Conservation (phyloP, 2,888 invertebrate genomes). For the Dolichopus griseipennis region DNA sequence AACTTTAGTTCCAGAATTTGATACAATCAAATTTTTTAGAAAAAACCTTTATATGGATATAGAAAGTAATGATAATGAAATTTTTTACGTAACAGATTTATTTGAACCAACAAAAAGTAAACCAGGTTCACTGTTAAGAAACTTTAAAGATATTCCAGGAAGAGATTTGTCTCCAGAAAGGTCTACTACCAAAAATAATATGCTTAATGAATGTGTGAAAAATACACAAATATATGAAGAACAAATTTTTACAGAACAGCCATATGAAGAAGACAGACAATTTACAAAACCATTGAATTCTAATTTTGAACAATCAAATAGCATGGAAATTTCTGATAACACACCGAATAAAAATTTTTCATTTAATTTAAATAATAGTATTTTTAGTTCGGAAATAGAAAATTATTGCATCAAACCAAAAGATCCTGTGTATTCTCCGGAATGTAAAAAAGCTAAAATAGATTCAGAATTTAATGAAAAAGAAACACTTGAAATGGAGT, state of each 20-base stretch:
- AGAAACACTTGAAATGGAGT: neutral
- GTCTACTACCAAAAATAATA: no score
- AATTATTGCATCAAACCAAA: neutral
- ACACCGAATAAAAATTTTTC: no score
- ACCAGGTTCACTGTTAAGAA: slow-evolving; percentile 49
- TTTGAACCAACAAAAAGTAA: slow-evolving; percentile 42
- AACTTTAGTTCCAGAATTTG: slow-evolving; percentile 14
- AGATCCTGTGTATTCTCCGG: neutral
- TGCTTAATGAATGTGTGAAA: no score
- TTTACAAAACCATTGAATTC: no score
- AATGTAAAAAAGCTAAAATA: neutral
- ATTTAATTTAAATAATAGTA: neutral
- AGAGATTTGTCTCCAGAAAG: slow-evolving; percentile 49
- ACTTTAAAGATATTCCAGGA: slow-evolving; percentile 56
- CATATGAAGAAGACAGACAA: no score
- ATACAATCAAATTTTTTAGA: slow-evolving; percentile 19
- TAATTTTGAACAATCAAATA: no score
- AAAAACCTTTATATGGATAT: neutral
- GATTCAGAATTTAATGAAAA: neutral
- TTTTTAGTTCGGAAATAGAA: neutral
- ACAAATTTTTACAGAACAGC: no score
- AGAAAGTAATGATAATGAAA: slow-evolving; percentile 21
- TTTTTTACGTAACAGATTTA: slow-evolving; percentile 46
- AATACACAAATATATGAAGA: no score
- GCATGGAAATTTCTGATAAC: no score